These are phyloP conservation scores for Osmoderma eremita DNA, from an alignment of 2,888 invertebrate genomes.

Conservation along the genomic window DNA sequence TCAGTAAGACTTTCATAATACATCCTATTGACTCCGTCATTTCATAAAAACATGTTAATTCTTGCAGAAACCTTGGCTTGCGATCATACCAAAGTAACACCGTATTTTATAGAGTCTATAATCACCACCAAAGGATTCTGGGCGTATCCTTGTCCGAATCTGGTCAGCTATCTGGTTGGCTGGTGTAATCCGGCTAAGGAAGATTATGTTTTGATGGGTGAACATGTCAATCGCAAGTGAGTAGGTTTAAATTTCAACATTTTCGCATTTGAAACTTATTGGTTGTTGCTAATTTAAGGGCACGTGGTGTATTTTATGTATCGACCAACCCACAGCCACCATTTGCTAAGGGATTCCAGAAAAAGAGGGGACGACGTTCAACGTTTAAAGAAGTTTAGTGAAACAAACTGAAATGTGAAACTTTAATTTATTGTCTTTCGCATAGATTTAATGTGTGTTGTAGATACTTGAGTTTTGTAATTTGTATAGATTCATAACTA, in stretches of 20 bases:
- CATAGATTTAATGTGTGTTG: constrained; percentile 6
- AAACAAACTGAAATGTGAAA: too few species aligned
- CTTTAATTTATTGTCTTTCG: too few species aligned
- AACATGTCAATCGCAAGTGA: constrained; percentile 82
- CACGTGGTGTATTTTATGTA: constrained; percentile 88
- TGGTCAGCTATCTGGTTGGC: constrained; percentile 85
- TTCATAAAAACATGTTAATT: neutral
- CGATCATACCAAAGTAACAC: constrained; percentile 90
- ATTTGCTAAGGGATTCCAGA: constrained; percentile 85
- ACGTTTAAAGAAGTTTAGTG: too few species aligned
- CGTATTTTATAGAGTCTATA: constrained; percentile 90
- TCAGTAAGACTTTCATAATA: constrained; percentile 70
- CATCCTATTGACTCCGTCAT: too few species aligned
- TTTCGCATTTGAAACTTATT: neutral
- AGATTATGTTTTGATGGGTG: constrained; percentile 87
- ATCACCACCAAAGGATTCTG: constrained; percentile 82
- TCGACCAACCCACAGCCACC: constrained; percentile 85
- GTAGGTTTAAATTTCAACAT: constrained; percentile 51
- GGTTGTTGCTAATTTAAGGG: constrained; percentile 66
- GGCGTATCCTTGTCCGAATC: constrained; percentile 84
- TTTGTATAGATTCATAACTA: too few species aligned
- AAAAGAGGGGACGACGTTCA: constrained; percentile 62
- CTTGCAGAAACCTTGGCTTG: constrained; percentile 83
- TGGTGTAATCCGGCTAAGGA: constrained; percentile 84
- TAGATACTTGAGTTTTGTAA: too few species aligned